Conservation (phyloP, 2,113 vertebrate genomes). For the Mungos mungo region DNA sequence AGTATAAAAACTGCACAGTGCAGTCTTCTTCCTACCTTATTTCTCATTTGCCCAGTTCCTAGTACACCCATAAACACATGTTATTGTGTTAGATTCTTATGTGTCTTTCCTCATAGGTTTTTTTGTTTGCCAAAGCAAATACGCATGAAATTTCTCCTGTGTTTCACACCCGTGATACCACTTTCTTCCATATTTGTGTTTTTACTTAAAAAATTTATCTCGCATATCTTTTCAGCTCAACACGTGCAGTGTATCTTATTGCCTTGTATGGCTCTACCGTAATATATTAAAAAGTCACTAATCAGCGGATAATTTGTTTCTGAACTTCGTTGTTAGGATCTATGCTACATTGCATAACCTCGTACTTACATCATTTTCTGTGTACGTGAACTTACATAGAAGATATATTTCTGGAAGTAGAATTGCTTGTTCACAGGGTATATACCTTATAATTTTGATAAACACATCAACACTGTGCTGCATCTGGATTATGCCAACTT, state of each 20-base stretch:
- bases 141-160: background rate
- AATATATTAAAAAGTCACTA: background rate
- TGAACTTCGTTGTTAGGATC: background rate
- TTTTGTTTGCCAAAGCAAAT: background rate
- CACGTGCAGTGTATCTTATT: background rate
- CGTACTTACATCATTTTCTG: background rate
- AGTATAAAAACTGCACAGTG: background rate
- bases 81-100: background rate
- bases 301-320: background rate
- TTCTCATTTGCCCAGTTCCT: background rate
- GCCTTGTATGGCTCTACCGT: background rate
- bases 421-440: background rate
- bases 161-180: background rate
- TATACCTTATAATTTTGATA: background rate
- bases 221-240: background rate
- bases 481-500: background rate
- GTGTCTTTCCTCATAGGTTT: background rate
- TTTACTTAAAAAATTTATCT: slow-evolving; percentile 6
- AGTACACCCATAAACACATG: background rate
- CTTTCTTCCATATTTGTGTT: background rate
- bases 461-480: background rate
- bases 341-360: background rate
- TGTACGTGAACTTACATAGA: background rate
- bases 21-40: background rate
- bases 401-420: background rate